Evolutionary conservation across 2,888 invertebrate species (phyloP).

Genomic region (Mystacides longicornis): DNA sequence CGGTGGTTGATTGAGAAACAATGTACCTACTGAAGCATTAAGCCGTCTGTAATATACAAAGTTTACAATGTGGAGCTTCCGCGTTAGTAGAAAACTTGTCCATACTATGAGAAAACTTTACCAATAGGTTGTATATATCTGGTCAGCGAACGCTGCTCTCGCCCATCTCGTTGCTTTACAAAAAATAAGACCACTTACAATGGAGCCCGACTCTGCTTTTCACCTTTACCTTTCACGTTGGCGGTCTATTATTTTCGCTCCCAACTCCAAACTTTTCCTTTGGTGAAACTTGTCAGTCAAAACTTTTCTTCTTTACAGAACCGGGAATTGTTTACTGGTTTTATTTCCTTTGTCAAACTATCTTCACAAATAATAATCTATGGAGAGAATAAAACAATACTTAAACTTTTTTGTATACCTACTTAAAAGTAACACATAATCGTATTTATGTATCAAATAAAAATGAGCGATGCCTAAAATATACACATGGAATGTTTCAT

Average conservation of each 20-base stretch:
- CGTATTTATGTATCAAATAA: no score
- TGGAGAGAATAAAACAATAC: no score
- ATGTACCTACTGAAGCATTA: slow-evolving; percentile 1
- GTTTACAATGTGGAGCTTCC: background rate
- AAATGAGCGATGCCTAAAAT: no score
- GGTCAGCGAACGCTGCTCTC: background rate
- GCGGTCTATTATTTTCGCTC: background rate
- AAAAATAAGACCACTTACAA: background rate
- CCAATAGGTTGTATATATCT: background rate
- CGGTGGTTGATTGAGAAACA: background rate
- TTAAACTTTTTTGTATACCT: no score
- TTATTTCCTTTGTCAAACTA: no score
- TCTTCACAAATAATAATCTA: no score
- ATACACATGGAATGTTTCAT: no score
- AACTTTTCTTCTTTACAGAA: background rate
- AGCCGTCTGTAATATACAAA: background rate
- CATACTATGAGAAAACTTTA: background rate
- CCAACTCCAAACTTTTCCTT: background rate
- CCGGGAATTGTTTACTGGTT: no score
- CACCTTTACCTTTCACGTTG: background rate
- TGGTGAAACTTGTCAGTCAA: background rate
- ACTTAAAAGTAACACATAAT: no score
- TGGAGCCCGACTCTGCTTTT: background rate
- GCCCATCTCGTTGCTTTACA: background rate
- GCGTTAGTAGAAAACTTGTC: background rate